phyloP scores from a whole-genome alignment of 2,113 vertebrate species.

The Ochotona curzoniae region DNA sequence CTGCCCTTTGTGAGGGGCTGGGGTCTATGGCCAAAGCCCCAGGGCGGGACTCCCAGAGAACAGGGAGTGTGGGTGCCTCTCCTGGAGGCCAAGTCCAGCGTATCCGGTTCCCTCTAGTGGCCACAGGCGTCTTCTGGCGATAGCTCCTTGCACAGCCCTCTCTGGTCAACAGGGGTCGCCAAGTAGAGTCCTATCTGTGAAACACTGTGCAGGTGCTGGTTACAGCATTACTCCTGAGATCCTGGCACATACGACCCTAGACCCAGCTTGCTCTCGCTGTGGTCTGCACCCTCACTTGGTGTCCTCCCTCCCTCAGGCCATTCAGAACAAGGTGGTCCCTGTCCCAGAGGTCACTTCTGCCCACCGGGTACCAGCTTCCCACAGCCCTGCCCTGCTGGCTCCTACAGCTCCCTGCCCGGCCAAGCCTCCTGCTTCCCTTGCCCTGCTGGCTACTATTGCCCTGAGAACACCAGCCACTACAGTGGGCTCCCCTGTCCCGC shows the following conservation, averaged over 20 bases:
- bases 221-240: neutral
- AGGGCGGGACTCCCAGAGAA: neutral
- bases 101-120: neutral
- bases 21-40: neutral
- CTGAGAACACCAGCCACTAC: constrained; percentile 89
- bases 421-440: constrained; percentile 90
- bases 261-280: neutral
- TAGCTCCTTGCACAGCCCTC: too few relatives aligned
- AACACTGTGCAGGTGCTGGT: neutral
- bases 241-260: neutral
- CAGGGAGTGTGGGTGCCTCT: fast-evolving
- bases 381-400: constrained; percentile 90
- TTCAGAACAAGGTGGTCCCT: constrained; percentile 85
- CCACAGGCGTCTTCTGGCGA: neutral
- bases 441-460: constrained; percentile 93
- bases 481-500: constrained; percentile 88
- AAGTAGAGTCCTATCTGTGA: neutral
- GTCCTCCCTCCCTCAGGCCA: constrained; percentile 66
- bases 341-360: constrained; percentile 93
- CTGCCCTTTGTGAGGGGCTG: neutral
- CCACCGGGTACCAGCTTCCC: constrained; percentile 87
- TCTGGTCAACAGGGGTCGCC: neutral
- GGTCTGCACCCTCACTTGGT: neutral
- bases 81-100: too few relatives aligned
- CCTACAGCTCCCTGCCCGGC: constrained; percentile 91